A percentile compares a stretch with the other conserved stretches of the same genome.
These are phyloP conservation scores for Strigamia transsilvanica DNA, from an alignment of 2,888 invertebrate species.

Conservation along the genomic window DNA sequence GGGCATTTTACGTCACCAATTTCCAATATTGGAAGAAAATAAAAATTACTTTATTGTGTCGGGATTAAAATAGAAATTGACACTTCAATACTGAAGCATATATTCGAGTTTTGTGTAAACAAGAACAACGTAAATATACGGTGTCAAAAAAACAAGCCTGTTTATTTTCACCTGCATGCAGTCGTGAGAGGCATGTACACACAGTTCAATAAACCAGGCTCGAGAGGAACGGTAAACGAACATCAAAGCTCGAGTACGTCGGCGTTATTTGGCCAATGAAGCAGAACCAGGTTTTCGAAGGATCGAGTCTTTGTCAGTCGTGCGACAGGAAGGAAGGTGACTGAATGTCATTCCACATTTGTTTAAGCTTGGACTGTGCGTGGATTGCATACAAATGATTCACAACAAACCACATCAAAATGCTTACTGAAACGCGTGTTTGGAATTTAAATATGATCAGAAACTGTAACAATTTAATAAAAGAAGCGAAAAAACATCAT, in stretches of 20 bases:
- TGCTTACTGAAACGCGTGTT: background rate
- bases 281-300: slow-evolving; percentile 37
- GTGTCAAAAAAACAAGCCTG: background rate
- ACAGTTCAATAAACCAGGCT: slow-evolving; percentile 27
- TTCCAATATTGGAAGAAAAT: no score
- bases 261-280: slow-evolving; percentile 46
- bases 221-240: slow-evolving; percentile 1
- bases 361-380: slow-evolving; percentile 32
- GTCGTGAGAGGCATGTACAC: background rate
- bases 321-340: slow-evolving; percentile 49
- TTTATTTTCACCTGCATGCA: background rate
- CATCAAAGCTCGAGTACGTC: slow-evolving; percentile 40
- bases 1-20: no score
- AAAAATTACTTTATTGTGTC: no score
- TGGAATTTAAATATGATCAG: slow-evolving; percentile 29
- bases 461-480: slow-evolving; percentile 18
- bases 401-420: slow-evolving; percentile 24
- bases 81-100: background rate
- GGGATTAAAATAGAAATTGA: no score
- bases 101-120: background rate
- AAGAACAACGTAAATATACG: background rate
- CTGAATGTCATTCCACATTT: slow-evolving; percentile 45
- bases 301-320: slow-evolving; percentile 46
- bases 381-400: slow-evolving; percentile 47
- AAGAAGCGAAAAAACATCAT: background rate